Evolutionary conservation across 2,113 vertebrate species (phyloP).

Genomic region (Bufo bufo): DNA sequence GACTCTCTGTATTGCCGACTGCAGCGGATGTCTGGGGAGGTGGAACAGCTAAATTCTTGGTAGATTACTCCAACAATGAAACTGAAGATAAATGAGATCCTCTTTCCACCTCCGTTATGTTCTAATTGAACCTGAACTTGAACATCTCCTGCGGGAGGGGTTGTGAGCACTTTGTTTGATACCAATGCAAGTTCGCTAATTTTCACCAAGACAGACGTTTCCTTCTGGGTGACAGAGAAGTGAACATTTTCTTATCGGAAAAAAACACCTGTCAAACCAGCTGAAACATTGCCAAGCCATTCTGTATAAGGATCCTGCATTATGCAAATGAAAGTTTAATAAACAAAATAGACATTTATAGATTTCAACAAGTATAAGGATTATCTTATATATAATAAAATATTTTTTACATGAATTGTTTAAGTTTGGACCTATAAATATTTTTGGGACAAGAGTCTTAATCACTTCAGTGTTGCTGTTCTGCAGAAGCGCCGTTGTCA

Average conservation of each 20-base stretch:
- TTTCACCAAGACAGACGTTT: constrained; percentile 2
- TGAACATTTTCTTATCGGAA: background rate
- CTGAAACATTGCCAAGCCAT: background rate
- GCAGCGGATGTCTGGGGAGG: constrained; percentile 47
- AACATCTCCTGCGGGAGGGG: background rate
- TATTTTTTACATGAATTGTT: background rate
- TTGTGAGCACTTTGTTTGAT: background rate
- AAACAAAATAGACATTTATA: background rate
- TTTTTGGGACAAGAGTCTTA: background rate
- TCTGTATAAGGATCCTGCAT: too few species aligned
- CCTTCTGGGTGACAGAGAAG: background rate
- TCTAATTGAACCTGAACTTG: constrained; percentile 26
- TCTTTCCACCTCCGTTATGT: constrained; percentile 4
- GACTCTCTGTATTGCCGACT: constrained; percentile 44
- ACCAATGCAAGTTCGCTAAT: background rate
- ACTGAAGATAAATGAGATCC: constrained; percentile 47
- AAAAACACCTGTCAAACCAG: background rate
- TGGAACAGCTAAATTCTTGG: constrained; percentile 41
- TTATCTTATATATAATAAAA: background rate
- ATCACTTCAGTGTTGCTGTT: background rate
- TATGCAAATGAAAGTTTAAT: background rate
- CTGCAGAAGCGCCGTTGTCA: background rate
- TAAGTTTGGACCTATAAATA: background rate
- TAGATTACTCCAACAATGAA: constrained; percentile 33
- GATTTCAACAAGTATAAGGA: background rate